These are phyloP conservation scores for Bradypus variegatus DNA, from an alignment of 2,797 vertebrate species.

Conservation along the genomic window DNA sequence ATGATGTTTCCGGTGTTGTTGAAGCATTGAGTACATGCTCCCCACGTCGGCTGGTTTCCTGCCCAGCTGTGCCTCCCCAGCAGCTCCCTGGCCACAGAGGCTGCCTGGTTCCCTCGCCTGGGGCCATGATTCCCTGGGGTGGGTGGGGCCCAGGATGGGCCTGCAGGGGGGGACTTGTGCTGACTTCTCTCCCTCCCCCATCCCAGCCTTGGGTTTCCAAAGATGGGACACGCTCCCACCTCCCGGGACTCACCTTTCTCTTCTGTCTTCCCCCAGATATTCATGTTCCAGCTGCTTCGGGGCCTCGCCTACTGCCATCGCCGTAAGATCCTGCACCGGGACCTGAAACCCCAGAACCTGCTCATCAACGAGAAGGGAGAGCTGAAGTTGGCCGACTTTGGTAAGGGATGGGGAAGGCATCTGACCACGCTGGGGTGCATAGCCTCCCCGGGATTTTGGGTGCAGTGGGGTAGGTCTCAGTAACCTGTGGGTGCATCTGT, in stretches of 20 bases:
- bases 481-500: neutral
- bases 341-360: constrained; percentile 96
- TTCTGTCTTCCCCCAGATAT: constrained; percentile 79
- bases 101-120: neutral
- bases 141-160: neutral
- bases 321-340: constrained; percentile 93
- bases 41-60: neutral
- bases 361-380: constrained; percentile 96
- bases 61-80: neutral
- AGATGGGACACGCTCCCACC: rapidly evolving
- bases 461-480: neutral
- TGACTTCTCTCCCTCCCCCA: neutral
- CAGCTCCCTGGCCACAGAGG: neutral
- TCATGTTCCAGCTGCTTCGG: constrained; percentile 96
- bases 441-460: neutral
- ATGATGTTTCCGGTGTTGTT: neutral
- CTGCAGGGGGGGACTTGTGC: neutral
- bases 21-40: neutral
- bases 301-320: constrained; percentile 93
- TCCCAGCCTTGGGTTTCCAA: neutral
- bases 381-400: constrained; percentile 95
- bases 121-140: neutral
- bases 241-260: neutral
- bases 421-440: rapidly evolving
- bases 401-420: constrained; percentile 68